Percentiles rank a stretch among this genome's conserved stretches.
Conservation (phyloP, 2,797 vertebrate species). For the Molothrus aeneus region DNA sequence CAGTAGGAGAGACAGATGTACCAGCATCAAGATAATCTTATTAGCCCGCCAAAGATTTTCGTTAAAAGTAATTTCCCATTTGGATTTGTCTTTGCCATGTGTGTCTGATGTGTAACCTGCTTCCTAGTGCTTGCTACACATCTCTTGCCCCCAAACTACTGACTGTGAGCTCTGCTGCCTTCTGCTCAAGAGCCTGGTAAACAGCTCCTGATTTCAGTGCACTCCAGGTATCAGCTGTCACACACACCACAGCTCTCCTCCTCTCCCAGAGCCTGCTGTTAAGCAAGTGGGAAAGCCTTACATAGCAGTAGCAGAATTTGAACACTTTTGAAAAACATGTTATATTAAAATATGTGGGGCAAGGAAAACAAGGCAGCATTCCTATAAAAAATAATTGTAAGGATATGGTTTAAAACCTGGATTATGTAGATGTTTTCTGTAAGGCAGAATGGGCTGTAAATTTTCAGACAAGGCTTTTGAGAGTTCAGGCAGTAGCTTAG, state of each 20-base stretch:
- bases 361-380: not conserved
- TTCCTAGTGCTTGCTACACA: not conserved
- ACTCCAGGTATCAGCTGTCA: not conserved
- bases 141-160: not conserved
- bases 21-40: not conserved
- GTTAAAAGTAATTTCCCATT: conserved; percentile 11
- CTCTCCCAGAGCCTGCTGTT: not conserved
- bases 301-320: not conserved
- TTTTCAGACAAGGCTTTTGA: not conserved
- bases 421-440: not conserved
- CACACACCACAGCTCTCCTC: not conserved
- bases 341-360: not conserved
- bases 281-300: not conserved
- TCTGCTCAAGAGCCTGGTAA: not conserved
- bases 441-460: not conserved
- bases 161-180: not conserved
- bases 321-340: not conserved
- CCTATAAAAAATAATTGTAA: not conserved
- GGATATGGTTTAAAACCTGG: not conserved
- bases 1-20: conserved; percentile 6
- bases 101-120: not conserved
- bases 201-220: not conserved
- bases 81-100: conserved; percentile 1
- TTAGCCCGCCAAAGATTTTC: not conserved
- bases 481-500: not conserved